A percentile compares a stretch with the other conserved stretches of the same genome.
phyloP scores from a whole-genome alignment of 2,797 vertebrate species.

The Thalassophryne amazonica region DNA sequence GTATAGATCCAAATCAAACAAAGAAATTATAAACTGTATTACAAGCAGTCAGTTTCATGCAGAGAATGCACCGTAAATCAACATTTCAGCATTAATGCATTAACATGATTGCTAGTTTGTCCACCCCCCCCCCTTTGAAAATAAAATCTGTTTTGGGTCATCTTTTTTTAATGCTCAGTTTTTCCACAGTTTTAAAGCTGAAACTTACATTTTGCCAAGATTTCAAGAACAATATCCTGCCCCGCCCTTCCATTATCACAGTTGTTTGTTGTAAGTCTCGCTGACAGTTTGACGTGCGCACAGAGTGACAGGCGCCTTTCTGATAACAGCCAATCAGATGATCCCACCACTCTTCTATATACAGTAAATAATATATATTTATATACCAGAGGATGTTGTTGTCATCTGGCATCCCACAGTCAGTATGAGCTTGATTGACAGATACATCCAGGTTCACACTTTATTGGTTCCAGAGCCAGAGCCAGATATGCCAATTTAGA shows the following conservation, averaged over 20 bases:
- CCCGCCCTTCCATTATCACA: background rate
- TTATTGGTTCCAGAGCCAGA: constrained; percentile 92
- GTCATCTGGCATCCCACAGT: constrained; percentile 87
- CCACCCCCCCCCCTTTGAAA: no score
- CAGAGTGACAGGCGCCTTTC: constrained; percentile 80
- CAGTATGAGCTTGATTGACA: constrained; percentile 90
- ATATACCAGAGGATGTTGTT: constrained; percentile 73
- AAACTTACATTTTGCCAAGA: background rate
- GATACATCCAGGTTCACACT: constrained; percentile 92
- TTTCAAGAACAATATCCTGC: background rate
- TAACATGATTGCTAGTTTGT: constrained; percentile 29
- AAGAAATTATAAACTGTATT: constrained; percentile 23
- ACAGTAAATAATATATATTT: constrained; percentile 47
- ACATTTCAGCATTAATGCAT: constrained; percentile 23
- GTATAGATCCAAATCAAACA: constrained; percentile 8
- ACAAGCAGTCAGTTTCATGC: background rate
- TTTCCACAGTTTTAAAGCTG: background rate
- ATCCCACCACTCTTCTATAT: constrained; percentile 47
- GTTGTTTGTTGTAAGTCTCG: background rate
- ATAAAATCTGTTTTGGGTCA: no score
- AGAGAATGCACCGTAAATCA: constrained; percentile 41
- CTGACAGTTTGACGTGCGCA: constrained; percentile 59
- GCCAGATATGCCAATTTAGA: constrained; percentile 95
- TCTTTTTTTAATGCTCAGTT: no score
- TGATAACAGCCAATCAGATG: constrained; percentile 82